These are phyloP conservation scores for Calidris pygmaea DNA, from an alignment of 2,113 vertebrate species.

Conservation along the genomic window DNA sequence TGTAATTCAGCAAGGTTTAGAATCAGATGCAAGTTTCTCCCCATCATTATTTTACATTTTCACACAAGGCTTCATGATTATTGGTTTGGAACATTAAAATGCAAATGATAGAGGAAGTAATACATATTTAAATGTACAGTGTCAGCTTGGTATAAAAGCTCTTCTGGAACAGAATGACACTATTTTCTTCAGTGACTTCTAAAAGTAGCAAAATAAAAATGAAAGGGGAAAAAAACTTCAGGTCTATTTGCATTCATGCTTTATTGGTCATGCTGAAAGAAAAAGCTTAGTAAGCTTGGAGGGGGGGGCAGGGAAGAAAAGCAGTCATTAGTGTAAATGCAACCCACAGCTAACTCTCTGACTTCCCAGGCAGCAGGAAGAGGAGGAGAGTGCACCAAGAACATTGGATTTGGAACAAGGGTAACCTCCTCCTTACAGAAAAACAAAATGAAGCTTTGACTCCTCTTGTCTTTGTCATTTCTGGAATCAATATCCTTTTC, in stretches of 20 bases:
- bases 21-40: conserved; percentile 68
- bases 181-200: conserved; percentile 38
- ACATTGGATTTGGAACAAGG: neutral
- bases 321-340: conserved; percentile 53
- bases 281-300: conserved; percentile 40
- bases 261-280: conserved; percentile 17
- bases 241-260: conserved; percentile 6
- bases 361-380: neutral
- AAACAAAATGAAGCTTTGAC: neutral
- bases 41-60: conserved; percentile 68
- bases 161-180: conserved; percentile 26
- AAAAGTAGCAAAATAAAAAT: conserved; percentile 34
- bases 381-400: neutral
- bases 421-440: neutral
- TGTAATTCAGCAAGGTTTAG: conserved; percentile 66
- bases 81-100: conserved; percentile 77
- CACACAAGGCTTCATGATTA: conserved; percentile 74
- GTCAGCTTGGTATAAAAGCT: conserved; percentile 51
- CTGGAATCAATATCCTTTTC: neutral
- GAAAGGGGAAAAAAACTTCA: neutral
- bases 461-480: neutral
- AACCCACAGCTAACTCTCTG: conserved; percentile 22
- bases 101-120: conserved; percentile 73
- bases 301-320: neutral
- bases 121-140: conserved; percentile 62